Conservation (phyloP, 2,888 invertebrate genomes). For the Tetragonula carbonaria region DNA sequence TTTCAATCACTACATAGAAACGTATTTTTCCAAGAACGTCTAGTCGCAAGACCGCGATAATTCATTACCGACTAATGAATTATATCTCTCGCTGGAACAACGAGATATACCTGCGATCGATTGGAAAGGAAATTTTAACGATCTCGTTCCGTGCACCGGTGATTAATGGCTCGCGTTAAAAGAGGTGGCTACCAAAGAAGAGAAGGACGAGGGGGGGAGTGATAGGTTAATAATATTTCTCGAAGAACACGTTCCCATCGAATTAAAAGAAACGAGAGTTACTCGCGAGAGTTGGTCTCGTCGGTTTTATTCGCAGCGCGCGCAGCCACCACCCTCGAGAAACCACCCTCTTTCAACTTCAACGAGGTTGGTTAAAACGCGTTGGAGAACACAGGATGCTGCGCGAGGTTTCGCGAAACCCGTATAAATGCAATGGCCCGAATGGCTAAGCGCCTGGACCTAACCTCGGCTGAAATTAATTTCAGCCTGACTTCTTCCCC, state of each 20-base stretch:
- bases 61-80: conserved; percentile 43
- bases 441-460: not conserved
- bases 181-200: not conserved
- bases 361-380: not conserved
- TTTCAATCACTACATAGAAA: conserved; percentile 34
- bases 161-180: conserved; percentile 36
- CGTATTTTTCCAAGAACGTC: conserved; percentile 32
- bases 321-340: not conserved
- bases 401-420: conserved; percentile 47
- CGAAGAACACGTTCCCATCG: conserved; percentile 8
- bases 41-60: not conserved
- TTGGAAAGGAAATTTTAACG: conserved; percentile 32
- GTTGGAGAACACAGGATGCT: not conserved
- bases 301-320: no score
- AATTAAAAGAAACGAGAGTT: conserved; percentile 33
- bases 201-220: no score
- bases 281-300: conserved; percentile 1
- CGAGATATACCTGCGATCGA: conserved; percentile 11
- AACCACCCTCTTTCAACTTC: not conserved
- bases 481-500: conserved; percentile 27
- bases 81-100: conserved; percentile 23
- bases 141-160: not conserved
- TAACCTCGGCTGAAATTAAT: conserved; percentile 45
- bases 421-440: conserved; percentile 41
- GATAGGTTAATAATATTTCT: conserved; percentile 34